A percentile compares a stretch with the other conserved stretches of the same genome.
These are phyloP conservation scores for Nothura maculosa DNA, from an alignment of 2,797 vertebrate genomes.

Conservation along the genomic window DNA sequence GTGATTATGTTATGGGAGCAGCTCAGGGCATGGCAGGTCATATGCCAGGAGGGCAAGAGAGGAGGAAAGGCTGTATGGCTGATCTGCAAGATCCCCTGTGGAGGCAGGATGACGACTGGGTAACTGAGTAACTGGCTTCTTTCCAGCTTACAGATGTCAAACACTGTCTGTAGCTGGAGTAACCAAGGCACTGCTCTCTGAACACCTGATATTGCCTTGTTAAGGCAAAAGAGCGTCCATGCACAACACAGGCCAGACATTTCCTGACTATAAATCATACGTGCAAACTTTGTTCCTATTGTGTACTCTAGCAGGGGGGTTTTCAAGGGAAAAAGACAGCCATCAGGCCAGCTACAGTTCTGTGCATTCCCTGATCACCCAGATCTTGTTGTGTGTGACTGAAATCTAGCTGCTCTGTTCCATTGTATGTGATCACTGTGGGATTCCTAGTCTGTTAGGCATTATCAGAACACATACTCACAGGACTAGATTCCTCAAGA, in stretches of 20 bases:
- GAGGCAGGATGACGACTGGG: neutral
- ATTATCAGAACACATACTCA: neutral
- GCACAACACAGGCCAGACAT: neutral
- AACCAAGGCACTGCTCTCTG: neutral
- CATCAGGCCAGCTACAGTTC: neutral
- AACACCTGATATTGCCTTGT: neutral
- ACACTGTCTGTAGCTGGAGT: neutral
- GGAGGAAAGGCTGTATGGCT: neutral
- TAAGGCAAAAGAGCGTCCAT: neutral
- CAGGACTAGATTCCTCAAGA: neutral
- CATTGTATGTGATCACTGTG: neutral
- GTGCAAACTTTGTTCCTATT: neutral
- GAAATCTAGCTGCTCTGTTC: neutral
- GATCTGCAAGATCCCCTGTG: neutral
- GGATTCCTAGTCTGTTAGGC: neutral
- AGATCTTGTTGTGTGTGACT: neutral
- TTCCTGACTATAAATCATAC: neutral
- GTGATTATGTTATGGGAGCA: neutral
- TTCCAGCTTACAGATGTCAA: neutral
- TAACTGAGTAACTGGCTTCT: neutral
- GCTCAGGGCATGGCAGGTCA: neutral
- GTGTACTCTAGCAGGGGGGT: neutral
- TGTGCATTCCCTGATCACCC: accelerated
- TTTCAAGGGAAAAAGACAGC: neutral
- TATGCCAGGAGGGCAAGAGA: neutral